A percentile compares a stretch with the other conserved stretches of the same genome.
phyloP scores from a whole-genome alignment of 2,888 invertebrate species.

The Acleris emargana region DNA sequence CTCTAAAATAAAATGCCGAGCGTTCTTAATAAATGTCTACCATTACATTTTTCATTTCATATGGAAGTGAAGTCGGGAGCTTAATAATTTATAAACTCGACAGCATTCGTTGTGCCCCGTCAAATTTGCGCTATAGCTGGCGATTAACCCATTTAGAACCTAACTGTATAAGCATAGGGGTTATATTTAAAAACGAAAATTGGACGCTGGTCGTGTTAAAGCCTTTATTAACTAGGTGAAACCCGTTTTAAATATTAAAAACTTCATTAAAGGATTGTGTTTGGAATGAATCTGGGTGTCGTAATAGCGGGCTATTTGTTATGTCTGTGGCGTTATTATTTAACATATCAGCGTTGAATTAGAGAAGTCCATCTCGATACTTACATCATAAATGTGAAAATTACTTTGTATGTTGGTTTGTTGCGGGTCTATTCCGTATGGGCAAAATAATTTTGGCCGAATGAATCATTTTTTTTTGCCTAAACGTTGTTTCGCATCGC shows the following conservation, averaged over 20 bases:
- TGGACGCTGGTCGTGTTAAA: not conserved
- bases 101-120: conserved; percentile 45
- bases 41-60: conserved; percentile 21
- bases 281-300: conserved; percentile 27
- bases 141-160: conserved; percentile 39
- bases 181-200: not conserved
- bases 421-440: too few relatives aligned
- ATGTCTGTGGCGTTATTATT: conserved; percentile 1
- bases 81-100: conserved; percentile 46
- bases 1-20: not conserved
- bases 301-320: conserved; percentile 5
- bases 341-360: not conserved
- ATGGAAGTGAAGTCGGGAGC: conserved; percentile 20
- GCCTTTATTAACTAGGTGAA: conserved; percentile 27
- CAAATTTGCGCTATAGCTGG: conserved; percentile 44
- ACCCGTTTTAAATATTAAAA: conserved; percentile 36
- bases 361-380: too few relatives aligned
- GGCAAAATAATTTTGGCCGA: too few relatives aligned
- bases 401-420: too few relatives aligned
- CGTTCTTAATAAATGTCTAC: not conserved
- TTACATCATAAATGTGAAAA: too few relatives aligned
- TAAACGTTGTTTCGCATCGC: too few relatives aligned
- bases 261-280: conserved; percentile 33
- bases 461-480: too few relatives aligned
- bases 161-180: conserved; percentile 6